Percentiles rank a stretch among this genome's conserved stretches.
Evolutionary conservation across 1,140 invertebrate genomes (phyloP).

Genomic region (Scaptomyza graminum): DNA sequence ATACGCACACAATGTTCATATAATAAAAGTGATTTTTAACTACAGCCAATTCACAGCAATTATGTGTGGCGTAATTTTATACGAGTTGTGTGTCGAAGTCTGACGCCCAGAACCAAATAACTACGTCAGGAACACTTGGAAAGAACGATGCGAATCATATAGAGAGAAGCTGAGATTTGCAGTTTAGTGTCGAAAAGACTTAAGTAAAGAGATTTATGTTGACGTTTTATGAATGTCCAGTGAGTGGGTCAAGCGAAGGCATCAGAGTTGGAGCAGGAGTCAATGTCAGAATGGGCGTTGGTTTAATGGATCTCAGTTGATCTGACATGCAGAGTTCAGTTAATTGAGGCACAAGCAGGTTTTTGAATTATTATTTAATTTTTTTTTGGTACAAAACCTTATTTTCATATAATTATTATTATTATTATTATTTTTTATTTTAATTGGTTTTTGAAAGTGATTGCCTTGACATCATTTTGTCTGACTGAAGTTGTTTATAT

Average conservation of each 20-base stretch:
- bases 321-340: conserved; percentile 40
- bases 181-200: conserved; percentile 13
- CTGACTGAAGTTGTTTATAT: conserved; percentile 6
- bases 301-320: conserved; percentile 38
- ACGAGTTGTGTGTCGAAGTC: conserved; percentile 19
- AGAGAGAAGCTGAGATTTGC: conserved; percentile 14
- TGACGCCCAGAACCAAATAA: conserved; percentile 23
- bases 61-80: conserved; percentile 12
- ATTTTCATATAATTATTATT: conserved; percentile 23
- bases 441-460: conserved; percentile 71
- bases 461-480: conserved; percentile 73
- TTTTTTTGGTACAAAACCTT: conserved; percentile 34
- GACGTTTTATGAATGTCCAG: conserved; percentile 5
- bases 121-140: background rate
- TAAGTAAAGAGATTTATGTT: conserved; percentile 44
- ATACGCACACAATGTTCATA: conserved; percentile 16
- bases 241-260: conserved; percentile 19
- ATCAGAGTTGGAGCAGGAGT: background rate
- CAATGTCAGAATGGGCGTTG: conserved; percentile 20
- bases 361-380: conserved; percentile 40
- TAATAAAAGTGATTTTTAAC: conserved; percentile 43
- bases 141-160: conserved; percentile 20
- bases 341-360: conserved; percentile 52
- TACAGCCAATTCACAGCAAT: conserved; percentile 43
- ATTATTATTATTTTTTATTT: conserved; percentile 49